Conservation (phyloP, 2,888 invertebrate species). For the Ditula angustiorana region DNA sequence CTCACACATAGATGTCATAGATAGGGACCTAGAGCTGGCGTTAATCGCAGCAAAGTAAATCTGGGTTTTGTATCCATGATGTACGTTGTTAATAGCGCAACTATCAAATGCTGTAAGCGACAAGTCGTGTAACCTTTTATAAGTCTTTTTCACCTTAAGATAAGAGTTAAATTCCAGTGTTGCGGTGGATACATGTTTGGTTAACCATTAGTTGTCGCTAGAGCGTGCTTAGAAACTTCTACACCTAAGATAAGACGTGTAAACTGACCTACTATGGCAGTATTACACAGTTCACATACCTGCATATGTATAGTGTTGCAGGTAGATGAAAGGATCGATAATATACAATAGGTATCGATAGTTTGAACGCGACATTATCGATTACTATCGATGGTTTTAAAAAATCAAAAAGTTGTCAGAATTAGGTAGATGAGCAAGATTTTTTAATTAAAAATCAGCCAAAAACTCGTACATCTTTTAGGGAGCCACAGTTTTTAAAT, state of each 20-base stretch:
- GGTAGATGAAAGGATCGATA: too few species aligned
- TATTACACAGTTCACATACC: conserved; percentile 37
- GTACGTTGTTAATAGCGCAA: background rate
- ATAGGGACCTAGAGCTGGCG: background rate
- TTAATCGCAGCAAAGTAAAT: background rate
- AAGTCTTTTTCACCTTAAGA: background rate
- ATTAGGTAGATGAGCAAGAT: too few species aligned
- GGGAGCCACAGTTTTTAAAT: too few species aligned
- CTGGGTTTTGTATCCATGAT: background rate
- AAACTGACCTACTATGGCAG: conserved; percentile 42
- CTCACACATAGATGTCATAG: too few species aligned
- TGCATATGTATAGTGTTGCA: too few species aligned
- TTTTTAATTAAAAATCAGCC: too few species aligned
- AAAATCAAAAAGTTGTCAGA: too few species aligned
- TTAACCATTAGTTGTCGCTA: conserved; percentile 4
- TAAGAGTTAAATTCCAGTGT: conserved; percentile 2
- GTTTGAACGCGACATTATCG: too few species aligned
- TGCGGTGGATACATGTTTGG: background rate
- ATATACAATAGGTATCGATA: too few species aligned
- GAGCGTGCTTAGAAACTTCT: conserved; percentile 44
- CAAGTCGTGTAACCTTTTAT: background rate
- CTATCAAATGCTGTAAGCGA: background rate
- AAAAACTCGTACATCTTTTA: too few species aligned
- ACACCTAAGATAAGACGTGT: conserved; percentile 57
- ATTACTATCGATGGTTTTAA: too few species aligned